Conservation (phyloP, 1,140 invertebrate genomes). For the Sarcophaga bullata region DNA sequence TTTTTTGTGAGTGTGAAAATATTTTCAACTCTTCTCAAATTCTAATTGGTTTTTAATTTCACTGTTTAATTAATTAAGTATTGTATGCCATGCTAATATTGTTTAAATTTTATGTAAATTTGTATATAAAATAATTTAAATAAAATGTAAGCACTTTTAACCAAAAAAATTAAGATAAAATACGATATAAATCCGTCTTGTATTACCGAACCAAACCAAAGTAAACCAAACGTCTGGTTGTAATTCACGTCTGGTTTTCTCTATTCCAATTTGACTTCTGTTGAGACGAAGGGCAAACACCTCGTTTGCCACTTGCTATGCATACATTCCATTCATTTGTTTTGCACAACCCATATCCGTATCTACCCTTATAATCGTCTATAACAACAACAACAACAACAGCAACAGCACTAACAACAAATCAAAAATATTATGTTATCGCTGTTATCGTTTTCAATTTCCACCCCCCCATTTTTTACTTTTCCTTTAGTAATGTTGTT, state of each 20-base stretch:
- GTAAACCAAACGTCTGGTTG: neutral
- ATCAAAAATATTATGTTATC: neutral
- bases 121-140: neutral
- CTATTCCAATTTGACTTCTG: conserved; percentile 23
- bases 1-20: neutral
- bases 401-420: neutral
- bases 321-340: neutral
- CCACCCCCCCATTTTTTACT: neutral
- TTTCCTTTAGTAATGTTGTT: conserved; percentile 8
- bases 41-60: neutral
- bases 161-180: neutral
- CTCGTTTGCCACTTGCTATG: neutral
- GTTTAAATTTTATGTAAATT: neutral
- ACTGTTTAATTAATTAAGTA: neutral
- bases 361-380: conserved; percentile 28
- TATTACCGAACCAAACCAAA: neutral
- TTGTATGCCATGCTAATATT: neutral
- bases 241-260: conserved; percentile 1
- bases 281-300: conserved; percentile 19
- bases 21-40: neutral
- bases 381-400: neutral
- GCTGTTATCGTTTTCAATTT: neutral
- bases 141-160: neutral
- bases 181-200: neutral
- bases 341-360: neutral